Base-by-base conservation (phyloP, 1,140 invertebrate species). In the Physella acuta region DNA sequence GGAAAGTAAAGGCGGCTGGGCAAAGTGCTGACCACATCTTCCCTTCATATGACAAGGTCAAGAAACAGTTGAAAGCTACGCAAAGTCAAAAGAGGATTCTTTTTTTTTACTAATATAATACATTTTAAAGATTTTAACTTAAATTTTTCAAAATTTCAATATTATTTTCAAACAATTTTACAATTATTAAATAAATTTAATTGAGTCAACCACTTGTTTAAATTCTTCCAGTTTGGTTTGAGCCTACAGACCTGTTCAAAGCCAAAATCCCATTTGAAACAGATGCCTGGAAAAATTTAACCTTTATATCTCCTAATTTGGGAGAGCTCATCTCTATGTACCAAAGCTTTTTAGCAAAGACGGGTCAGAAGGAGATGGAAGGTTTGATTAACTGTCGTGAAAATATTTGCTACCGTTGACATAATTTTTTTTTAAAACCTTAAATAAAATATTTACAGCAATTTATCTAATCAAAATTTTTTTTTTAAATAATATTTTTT, bases 291-390 rank as follows among this genome's bases (percentile, higher is more conserved):
- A 84, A 84, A 59, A 73, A 81, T 26, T 80, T 93, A 39, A 86
- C 85, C 2, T 90, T 89, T 73, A 86, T 89, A 0, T 90, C 91
- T 5, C 92, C 92, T 17, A 94, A 93, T 84, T 73, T 92, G 16
- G 85, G 87, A 49, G 92, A 93, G 86, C 81, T 93, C 26, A 80
- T 78, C 52, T 72, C 71, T 5, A 84, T 87, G 66, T 72, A 79
- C 61, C 34, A 24, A 3, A 24, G 26, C 17, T 2, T 79, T 14
- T 76, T 61, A 4, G 53, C 56, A 4, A 68, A 51, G 36, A 14
- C 28, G 5, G 60, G 34, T 61, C 34, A 51, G n/a, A 16, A 63
- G 5, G 8, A 26, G 2, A 63, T 3, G 16, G 5, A 51, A 26
- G 37, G 61, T 63, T n/a, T n/a, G n/a, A n/a, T n/a, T n/a, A n/a